Conservation (phyloP, 2,888 invertebrate genomes). For the Apeira syringaria region DNA sequence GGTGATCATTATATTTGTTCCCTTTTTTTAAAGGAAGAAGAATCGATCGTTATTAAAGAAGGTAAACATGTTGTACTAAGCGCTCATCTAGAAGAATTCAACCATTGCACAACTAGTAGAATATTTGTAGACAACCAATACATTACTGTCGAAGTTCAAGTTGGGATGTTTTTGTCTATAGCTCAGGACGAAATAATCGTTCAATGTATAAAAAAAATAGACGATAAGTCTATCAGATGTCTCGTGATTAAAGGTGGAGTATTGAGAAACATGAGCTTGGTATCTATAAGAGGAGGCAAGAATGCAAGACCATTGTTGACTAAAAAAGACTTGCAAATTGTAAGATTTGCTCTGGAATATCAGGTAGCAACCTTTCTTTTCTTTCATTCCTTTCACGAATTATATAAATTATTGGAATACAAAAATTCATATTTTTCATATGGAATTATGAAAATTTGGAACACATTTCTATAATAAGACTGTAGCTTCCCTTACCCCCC, state of each 20-base stretch:
- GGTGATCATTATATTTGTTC: too few relatives aligned
- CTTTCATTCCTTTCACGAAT: too few relatives aligned
- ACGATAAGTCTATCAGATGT: conserved; percentile 37
- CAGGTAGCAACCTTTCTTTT: too few relatives aligned
- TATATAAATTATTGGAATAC: too few relatives aligned
- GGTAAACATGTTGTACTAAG: conserved; percentile 38
- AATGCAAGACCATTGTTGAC: conserved; percentile 36
- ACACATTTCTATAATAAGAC: too few relatives aligned
- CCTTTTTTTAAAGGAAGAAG: conserved; percentile 31
- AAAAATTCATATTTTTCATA: too few relatives aligned
- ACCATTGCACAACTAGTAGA: conserved; percentile 41
- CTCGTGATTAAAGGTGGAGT: conserved; percentile 42
- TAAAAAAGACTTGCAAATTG: conserved; percentile 41
- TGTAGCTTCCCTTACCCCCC: too few relatives aligned
- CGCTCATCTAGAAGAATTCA: conserved; percentile 29
- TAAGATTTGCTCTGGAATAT: conserved; percentile 46
- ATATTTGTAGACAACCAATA: conserved; percentile 50
- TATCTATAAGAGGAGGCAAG: conserved; percentile 37
- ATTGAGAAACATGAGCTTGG: conserved; percentile 34
- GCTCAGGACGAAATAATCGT: conserved; percentile 41
- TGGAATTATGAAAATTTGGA: too few relatives aligned
- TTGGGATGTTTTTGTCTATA: conserved; percentile 45
- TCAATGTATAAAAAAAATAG: conserved; percentile 33
- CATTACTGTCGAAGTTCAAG: conserved; percentile 36
- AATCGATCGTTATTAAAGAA: conserved; percentile 28